phyloP scores from a whole-genome alignment of 2,797 vertebrate species.

The Ctenochaetus hawaiiensis region DNA sequence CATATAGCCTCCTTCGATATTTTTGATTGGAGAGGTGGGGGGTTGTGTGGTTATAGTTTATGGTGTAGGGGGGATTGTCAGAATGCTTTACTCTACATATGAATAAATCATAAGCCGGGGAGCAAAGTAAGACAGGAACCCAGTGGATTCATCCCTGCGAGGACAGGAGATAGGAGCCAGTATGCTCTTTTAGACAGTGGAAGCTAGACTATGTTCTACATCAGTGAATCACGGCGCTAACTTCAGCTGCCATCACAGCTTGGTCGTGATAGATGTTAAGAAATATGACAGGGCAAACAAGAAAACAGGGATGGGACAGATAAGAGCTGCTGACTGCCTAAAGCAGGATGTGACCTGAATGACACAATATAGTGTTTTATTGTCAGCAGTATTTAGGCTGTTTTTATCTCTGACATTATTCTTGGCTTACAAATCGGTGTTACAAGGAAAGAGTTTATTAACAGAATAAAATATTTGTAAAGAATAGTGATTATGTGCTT shows the following conservation, averaged over 20 bases:
- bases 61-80: constrained; percentile 44
- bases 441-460: background rate
- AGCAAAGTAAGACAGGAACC: constrained; percentile 67
- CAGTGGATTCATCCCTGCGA: constrained; percentile 64
- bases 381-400: background rate
- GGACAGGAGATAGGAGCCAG: constrained; percentile 52
- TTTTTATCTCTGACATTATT: no score
- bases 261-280: constrained; percentile 2
- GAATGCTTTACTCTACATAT: constrained; percentile 68
- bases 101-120: constrained; percentile 77
- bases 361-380: constrained; percentile 2
- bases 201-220: constrained; percentile 51
- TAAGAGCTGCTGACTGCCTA: constrained; percentile 7
- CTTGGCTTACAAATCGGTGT: no score
- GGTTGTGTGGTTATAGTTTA: constrained; percentile 52
- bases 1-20: constrained; percentile 45
- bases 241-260: constrained; percentile 3
- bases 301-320: constrained; percentile 7
- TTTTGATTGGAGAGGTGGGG: constrained; percentile 62
- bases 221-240: constrained; percentile 28
- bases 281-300: constrained; percentile 18
- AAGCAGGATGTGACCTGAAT: constrained; percentile 6
- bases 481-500: background rate
- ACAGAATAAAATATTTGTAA: background rate
- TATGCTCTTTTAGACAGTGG: constrained; percentile 29